Evolutionary conservation across 2,888 invertebrate species (phyloP).

Genomic region (Heliconius cydno): DNA sequence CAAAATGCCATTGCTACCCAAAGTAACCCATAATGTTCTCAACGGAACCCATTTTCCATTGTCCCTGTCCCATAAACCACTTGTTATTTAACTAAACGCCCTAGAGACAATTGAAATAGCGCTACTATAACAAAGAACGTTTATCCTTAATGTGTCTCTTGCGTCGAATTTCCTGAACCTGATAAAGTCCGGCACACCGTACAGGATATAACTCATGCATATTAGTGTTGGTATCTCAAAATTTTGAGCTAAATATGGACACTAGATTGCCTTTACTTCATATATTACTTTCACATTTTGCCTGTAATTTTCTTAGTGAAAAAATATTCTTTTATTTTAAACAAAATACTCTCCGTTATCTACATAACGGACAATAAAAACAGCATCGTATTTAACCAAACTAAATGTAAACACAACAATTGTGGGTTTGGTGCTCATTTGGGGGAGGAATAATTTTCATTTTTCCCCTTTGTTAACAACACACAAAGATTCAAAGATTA

Average conservation of each 20-base stretch:
- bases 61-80: slow-evolving; percentile 31
- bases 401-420: too few relatives aligned
- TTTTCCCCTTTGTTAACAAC: too few relatives aligned
- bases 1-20: background rate
- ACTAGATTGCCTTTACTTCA: background rate
- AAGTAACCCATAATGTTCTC: slow-evolving; percentile 25
- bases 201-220: background rate
- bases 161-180: slow-evolving; percentile 55
- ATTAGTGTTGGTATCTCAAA: slow-evolving; percentile 12
- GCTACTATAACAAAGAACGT: slow-evolving; percentile 41
- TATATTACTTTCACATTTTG: background rate
- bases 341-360: too few relatives aligned
- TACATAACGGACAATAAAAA: too few relatives aligned
- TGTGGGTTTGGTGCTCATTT: too few relatives aligned
- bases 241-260: background rate
- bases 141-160: slow-evolving; percentile 58
- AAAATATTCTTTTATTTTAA: too few relatives aligned
- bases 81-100: slow-evolving; percentile 39
- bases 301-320: too few relatives aligned
- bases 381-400: too few relatives aligned
- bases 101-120: slow-evolving; percentile 43
- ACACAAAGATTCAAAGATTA: too few relatives aligned
- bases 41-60: slow-evolving; percentile 25
- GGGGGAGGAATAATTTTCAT: too few relatives aligned
- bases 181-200: slow-evolving; percentile 15